Percentiles rank a stretch among this genome's conserved stretches.
These are phyloP conservation scores for Sebastes schlegelii DNA, from an alignment of 2,113 vertebrate species.

Conservation along the genomic window DNA sequence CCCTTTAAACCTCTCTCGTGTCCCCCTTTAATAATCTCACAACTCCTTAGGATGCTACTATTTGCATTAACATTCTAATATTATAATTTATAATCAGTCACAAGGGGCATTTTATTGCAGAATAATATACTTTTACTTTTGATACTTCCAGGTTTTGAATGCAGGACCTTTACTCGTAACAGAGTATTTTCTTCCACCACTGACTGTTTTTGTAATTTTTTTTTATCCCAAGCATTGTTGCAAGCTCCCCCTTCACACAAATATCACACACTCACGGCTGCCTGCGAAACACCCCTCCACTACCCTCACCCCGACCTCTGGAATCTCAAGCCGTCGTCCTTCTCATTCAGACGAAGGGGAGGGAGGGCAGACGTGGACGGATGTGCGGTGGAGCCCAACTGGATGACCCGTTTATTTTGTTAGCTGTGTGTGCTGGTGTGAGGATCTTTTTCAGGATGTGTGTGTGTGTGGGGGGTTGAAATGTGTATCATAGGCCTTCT, in stretches of 20 bases:
- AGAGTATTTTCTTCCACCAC: neutral
- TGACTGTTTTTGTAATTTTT: neutral
- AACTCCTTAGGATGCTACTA: neutral
- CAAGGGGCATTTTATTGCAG: neutral
- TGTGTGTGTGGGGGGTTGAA: conserved; percentile 27
- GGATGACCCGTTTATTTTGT: conserved; percentile 66
- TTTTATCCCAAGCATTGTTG: conserved; percentile 47
- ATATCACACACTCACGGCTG: conserved; percentile 18
- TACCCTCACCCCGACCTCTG: conserved; percentile 48
- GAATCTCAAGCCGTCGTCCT: conserved; percentile 64
- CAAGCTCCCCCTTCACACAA: conserved; percentile 26
- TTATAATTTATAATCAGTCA: neutral
- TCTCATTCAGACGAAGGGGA: conserved; percentile 39
- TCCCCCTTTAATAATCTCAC: neutral
- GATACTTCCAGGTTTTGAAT: neutral
- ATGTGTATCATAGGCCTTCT: conserved; percentile 20
- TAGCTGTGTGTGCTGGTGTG: conserved; percentile 68
- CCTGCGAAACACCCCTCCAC: conserved; percentile 16
- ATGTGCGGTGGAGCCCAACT: conserved; percentile 43
- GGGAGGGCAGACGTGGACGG: conserved; percentile 31
- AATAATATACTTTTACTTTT: neutral
- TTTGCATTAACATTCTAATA: neutral
- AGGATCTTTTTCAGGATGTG: conserved; percentile 25
- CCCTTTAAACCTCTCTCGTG: neutral
- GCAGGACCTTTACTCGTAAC: neutral